phyloP scores from a whole-genome alignment of 2,888 invertebrate species.

The Dicycla oo region DNA sequence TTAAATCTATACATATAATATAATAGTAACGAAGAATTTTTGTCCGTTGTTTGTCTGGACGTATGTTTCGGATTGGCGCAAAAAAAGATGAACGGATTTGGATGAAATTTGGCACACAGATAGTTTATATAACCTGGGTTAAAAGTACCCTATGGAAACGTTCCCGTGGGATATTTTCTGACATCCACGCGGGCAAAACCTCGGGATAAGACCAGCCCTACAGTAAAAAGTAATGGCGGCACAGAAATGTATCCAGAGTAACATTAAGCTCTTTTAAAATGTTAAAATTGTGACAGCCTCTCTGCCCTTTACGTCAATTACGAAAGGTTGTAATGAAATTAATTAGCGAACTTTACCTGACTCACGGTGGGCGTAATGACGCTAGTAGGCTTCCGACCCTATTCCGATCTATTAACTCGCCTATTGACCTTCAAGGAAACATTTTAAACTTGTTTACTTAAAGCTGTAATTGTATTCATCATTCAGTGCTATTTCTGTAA shows the following conservation, averaged over 20 bases:
- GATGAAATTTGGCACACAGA: too few species aligned
- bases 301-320: slow-evolving; percentile 58
- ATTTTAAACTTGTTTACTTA: slow-evolving; percentile 9
- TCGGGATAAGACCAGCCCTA: too few species aligned
- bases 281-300: slow-evolving; percentile 50
- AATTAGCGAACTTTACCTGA: slow-evolving; percentile 65
- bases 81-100: too few species aligned
- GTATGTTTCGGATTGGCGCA: too few species aligned
- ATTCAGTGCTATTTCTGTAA: not conserved
- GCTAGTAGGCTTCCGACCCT: slow-evolving; percentile 31
- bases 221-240: slow-evolving; percentile 16
- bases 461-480: not conserved
- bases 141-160: too few species aligned
- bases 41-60: too few species aligned
- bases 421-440: slow-evolving; percentile 40
- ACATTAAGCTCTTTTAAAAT: slow-evolving; percentile 32
- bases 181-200: too few species aligned
- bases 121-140: too few species aligned
- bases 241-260: slow-evolving; percentile 36
- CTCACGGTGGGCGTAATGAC: slow-evolving; percentile 47
- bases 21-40: too few species aligned
- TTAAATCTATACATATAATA: not conserved
- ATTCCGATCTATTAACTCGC: slow-evolving; percentile 28
- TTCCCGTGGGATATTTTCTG: too few species aligned
- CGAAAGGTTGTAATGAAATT: slow-evolving; percentile 61